Evolutionary conservation across 2,797 vertebrate species (phyloP).

Genomic region (Pachyuromys duprasi): DNA sequence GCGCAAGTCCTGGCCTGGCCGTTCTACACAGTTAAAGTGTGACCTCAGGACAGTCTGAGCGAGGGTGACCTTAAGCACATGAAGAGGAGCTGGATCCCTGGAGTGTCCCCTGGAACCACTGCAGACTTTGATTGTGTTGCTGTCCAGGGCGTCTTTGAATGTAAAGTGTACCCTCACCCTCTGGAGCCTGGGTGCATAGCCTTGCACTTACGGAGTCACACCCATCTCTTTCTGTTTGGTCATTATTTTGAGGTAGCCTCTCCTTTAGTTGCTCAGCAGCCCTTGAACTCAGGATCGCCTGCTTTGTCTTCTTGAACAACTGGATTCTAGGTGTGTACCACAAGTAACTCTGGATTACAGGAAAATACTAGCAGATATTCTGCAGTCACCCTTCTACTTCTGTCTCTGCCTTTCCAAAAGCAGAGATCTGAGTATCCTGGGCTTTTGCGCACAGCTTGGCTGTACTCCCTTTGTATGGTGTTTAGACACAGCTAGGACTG

Average conservation of each 20-base stretch:
- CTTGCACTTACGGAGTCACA: background rate
- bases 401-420: background rate
- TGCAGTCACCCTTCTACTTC: too few species aligned
- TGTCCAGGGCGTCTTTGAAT: background rate
- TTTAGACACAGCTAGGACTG: background rate
- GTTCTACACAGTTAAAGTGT: background rate
- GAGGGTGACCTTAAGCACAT: background rate
- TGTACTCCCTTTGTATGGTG: background rate
- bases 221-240: background rate
- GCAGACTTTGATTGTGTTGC: background rate
- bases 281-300: background rate
- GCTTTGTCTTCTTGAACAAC: background rate
- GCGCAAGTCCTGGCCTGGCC: background rate
- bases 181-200: background rate
- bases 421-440: rapidly evolving
- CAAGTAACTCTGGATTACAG: background rate
- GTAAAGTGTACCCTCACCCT: background rate
- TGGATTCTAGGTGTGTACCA: background rate
- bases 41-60: background rate
- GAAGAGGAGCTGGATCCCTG: background rate
- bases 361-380: background rate
- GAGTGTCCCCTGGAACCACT: rapidly evolving
- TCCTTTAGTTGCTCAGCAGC: background rate
- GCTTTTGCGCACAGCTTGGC: background rate
- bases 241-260: background rate